Evolutionary conservation across 2,797 vertebrate genomes (phyloP).

Genomic region (Sebastiscus albofasciatus): DNA sequence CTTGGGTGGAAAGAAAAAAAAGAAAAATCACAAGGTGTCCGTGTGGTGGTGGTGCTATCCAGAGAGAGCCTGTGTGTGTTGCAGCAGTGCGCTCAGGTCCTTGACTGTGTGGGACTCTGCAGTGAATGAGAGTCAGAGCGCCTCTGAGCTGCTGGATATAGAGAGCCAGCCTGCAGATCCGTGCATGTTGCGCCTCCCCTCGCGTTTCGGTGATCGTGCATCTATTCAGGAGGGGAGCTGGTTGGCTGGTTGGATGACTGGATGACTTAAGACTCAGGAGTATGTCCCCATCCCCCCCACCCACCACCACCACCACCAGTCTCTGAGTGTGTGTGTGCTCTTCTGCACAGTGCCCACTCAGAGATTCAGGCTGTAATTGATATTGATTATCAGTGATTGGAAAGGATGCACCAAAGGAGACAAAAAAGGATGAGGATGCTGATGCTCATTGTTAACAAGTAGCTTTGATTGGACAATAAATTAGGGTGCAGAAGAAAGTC

Average conservation of each 20-base stretch:
- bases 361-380: constrained; percentile 37
- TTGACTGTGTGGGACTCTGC: constrained; percentile 54
- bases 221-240: constrained; percentile 76
- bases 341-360: constrained; percentile 47
- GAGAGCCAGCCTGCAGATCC: constrained; percentile 52
- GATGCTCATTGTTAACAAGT: not conserved
- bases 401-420: not conserved
- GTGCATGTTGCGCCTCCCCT: constrained; percentile 81
- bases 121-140: constrained; percentile 77
- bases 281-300: constrained; percentile 46
- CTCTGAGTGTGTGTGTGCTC: not conserved
- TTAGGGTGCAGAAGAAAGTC: not conserved
- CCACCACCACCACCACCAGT: no score
- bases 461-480: not conserved
- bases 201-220: constrained; percentile 69
- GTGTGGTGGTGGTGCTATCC: constrained; percentile 58
- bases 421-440: not conserved
- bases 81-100: constrained; percentile 65
- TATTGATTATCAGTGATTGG: constrained; percentile 17
- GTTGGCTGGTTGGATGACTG: constrained; percentile 76
- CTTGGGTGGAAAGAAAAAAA: not conserved
- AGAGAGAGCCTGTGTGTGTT: constrained; percentile 58
- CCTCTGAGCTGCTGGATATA: constrained; percentile 78
- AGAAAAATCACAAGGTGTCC: constrained; percentile 54
- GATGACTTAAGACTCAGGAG: constrained; percentile 72